Conservation (phyloP, 92 coral and sea anemone species). For the Chrysogorgia sp. region DNA sequence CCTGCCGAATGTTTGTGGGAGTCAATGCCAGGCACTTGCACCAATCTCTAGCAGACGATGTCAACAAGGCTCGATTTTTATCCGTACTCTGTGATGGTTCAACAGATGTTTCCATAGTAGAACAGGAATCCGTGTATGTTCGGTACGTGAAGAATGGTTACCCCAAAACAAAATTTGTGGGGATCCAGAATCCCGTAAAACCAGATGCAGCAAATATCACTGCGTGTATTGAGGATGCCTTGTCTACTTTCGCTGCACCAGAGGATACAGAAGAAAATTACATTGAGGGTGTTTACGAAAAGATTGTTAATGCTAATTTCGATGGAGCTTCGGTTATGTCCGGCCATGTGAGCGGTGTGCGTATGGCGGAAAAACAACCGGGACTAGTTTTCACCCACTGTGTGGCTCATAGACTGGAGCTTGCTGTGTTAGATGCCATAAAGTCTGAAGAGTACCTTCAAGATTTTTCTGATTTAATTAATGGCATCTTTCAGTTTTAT, state of each 20-base stretch:
- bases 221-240: neutral
- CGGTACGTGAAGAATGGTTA: neutral
- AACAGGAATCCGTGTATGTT: neutral
- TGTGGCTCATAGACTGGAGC: constrained; percentile 58
- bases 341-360: constrained; percentile 45
- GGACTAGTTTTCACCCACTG: constrained; percentile 51
- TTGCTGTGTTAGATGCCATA: constrained; percentile 60
- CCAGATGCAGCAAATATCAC: neutral
- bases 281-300: neutral
- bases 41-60: constrained; percentile 3
- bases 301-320: constrained; percentile 17
- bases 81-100: constrained; percentile 12
- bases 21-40: neutral
- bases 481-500: constrained; percentile 43
- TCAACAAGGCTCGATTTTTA: neutral
- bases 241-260: neutral
- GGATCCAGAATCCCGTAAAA: neutral
- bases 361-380: constrained; percentile 26
- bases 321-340: constrained; percentile 54
- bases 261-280: too few species aligned
- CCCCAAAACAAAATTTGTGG: constrained; percentile 5
- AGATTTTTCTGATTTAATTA: constrained; percentile 44
- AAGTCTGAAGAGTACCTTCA: constrained; percentile 24
- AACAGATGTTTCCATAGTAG: constrained; percentile 1
- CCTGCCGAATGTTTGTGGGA: constrained; percentile 4